Conservation (phyloP, 1,140 invertebrate species). For the Drosophila obscura region DNA sequence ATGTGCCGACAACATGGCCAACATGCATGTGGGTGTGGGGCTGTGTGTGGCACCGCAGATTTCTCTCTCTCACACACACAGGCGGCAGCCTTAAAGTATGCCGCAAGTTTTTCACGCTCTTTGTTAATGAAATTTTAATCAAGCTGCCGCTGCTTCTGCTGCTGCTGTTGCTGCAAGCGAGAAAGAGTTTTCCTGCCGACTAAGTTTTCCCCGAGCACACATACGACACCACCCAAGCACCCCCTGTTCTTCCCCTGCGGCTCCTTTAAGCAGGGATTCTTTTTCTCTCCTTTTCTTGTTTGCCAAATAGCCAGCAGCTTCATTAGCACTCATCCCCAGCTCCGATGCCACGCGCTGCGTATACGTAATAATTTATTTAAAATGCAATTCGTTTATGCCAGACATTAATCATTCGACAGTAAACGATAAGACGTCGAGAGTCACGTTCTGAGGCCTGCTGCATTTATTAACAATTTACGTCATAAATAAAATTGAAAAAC, state of each 20-base stretch:
- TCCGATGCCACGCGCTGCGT: slow-evolving; percentile 50
- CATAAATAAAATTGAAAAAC: slow-evolving; percentile 80
- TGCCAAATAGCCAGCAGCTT: slow-evolving; percentile 69
- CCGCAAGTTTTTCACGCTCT: slow-evolving; percentile 69
- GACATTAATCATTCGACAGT: slow-evolving; percentile 64
- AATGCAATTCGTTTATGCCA: slow-evolving; percentile 77
- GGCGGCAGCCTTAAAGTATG: slow-evolving; percentile 71
- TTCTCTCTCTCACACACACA: slow-evolving; percentile 54
- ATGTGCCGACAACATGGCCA: slow-evolving; percentile 50
- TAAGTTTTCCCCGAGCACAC: slow-evolving; percentile 48
- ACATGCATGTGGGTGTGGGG: slow-evolving; percentile 9
- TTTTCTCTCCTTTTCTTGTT: slow-evolving; percentile 5
- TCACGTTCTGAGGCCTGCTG: slow-evolving; percentile 35
- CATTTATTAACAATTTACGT: slow-evolving; percentile 80
- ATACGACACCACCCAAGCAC: slow-evolving; percentile 12
- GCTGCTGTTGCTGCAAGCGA: slow-evolving; percentile 34
- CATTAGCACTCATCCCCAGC: slow-evolving; percentile 55
- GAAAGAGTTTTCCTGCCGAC: slow-evolving; percentile 59
- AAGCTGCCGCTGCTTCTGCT: slow-evolving; percentile 31
- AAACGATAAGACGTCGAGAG: slow-evolving; percentile 28
- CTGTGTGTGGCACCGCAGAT: slow-evolving; percentile 64
- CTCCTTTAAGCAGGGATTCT: slow-evolving; percentile 35
- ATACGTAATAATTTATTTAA: slow-evolving; percentile 79
- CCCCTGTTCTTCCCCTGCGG: slow-evolving; percentile 30
- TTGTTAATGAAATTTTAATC: slow-evolving; percentile 83